Evolutionary conservation across 2,797 vertebrate genomes (phyloP).

Genomic region (Chelonia mydas): DNA sequence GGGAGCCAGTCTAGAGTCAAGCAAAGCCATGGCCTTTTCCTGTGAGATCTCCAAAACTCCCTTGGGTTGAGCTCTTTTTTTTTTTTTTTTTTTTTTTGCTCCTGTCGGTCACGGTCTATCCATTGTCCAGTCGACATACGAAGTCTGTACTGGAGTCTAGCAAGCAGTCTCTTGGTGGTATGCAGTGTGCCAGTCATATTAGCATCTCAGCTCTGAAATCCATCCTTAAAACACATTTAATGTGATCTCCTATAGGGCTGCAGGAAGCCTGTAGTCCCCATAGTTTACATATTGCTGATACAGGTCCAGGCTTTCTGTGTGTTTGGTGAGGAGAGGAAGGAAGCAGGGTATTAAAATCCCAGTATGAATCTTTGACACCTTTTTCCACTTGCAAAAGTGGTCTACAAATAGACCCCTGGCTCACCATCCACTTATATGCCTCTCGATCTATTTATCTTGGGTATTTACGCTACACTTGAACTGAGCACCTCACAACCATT

Average conservation of each 20-base stretch:
- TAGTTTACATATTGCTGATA: not conserved
- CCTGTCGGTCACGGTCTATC: not conserved
- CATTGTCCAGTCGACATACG: not conserved
- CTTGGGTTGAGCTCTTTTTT: not conserved
- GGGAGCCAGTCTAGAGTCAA: not conserved
- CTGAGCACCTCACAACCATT: not conserved
- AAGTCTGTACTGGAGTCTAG: fast-evolving
- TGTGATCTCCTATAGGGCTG: not conserved
- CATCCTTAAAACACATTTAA: fast-evolving
- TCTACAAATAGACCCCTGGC: too few species aligned
- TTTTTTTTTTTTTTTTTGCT: not conserved
- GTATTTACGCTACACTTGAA: too few species aligned
- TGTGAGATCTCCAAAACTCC: fast-evolving
- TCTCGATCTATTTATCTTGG: not conserved
- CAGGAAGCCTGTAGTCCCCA: not conserved
- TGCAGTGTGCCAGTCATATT: too few species aligned
- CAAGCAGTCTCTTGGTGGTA: not conserved
- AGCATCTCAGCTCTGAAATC: too few species aligned
- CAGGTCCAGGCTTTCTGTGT: not conserved
- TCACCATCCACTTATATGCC: not conserved
- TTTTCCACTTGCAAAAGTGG: not conserved
- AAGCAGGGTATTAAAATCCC: not conserved
- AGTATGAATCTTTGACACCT: not conserved
- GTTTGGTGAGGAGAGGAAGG: not conserved
- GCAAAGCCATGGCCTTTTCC: not conserved